A percentile compares a stretch with the other conserved stretches of the same genome.
Conservation (phyloP, 2,888 invertebrate genomes). For the Agrochola lota region DNA sequence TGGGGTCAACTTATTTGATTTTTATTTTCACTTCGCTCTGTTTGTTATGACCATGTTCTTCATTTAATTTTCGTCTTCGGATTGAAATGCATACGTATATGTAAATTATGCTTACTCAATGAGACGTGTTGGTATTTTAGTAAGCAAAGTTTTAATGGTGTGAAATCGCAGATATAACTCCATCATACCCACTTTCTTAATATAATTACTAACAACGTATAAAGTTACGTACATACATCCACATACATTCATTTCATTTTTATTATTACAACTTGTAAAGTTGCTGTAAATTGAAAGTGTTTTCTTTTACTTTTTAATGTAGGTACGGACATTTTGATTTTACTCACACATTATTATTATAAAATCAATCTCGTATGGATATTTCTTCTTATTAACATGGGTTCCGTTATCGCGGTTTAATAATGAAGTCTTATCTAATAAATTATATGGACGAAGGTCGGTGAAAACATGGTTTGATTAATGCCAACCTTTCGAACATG, state of each 20-base stretch:
- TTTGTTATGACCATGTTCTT: not conserved
- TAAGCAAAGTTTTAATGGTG: conserved; percentile 10
- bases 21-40: not conserved
- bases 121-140: not conserved
- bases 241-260: conserved; percentile 7
- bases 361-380: conserved; percentile 25
- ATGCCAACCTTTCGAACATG: conserved; percentile 5
- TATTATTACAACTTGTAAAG: conserved; percentile 19
- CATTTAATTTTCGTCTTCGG: not conserved
- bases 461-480: conserved; percentile 34
- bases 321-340: conserved; percentile 12
- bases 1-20: not conserved
- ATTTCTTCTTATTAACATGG: conserved; percentile 31
- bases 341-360: conserved; percentile 19
- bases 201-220: not conserved
- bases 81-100: not conserved
- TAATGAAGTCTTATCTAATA: conserved; percentile 54
- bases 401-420: conserved; percentile 50
- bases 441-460: conserved; percentile 45
- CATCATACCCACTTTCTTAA: conserved; percentile 14
- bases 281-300: conserved; percentile 10
- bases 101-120: not conserved
- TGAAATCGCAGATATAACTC: conserved; percentile 23
- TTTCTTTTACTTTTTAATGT: conserved; percentile 28
- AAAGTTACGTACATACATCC: not conserved